These are phyloP conservation scores for Cyprinodon tularosa DNA, from an alignment of 2,113 vertebrate genomes.

Conservation along the genomic window DNA sequence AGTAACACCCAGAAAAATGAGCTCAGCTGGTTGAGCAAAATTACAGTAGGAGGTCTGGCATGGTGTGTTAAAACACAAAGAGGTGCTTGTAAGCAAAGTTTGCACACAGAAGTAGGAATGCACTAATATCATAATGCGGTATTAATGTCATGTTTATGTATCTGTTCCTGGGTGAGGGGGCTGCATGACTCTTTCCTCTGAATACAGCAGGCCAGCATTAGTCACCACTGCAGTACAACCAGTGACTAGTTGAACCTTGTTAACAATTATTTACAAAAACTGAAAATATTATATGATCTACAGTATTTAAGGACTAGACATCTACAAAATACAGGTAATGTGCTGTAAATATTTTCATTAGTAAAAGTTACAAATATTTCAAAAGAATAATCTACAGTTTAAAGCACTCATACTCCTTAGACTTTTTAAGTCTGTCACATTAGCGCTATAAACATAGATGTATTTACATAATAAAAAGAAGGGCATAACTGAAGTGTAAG, in stretches of 20 bases:
- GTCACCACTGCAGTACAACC: slow-evolving; percentile 33
- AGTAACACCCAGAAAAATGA: slow-evolving; percentile 22
- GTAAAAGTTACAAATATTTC: too few relatives aligned
- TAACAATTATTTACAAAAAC: slow-evolving; percentile 52
- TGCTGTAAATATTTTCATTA: neutral
- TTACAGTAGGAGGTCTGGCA: slow-evolving; percentile 29
- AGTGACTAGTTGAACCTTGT: slow-evolving; percentile 30
- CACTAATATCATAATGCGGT: slow-evolving; percentile 19
- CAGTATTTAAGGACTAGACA: neutral
- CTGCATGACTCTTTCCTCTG: slow-evolving; percentile 33
- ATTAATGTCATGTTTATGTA: slow-evolving; percentile 40
- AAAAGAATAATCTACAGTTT: too few relatives aligned
- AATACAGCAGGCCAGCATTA: slow-evolving; percentile 42
- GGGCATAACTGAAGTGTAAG: too few relatives aligned
- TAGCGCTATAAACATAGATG: too few relatives aligned
- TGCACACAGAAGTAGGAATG: neutral
- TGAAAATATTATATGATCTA: slow-evolving; percentile 21
- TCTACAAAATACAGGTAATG: slow-evolving; percentile 5
- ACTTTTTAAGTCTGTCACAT: too few relatives aligned
- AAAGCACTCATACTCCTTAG: too few relatives aligned
- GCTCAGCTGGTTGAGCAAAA: slow-evolving; percentile 29
- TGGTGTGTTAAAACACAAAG: slow-evolving; percentile 1
- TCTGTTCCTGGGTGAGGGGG: slow-evolving; percentile 50
- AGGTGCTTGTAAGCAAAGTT: slow-evolving; percentile 12
- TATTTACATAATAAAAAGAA: too few relatives aligned